Evolutionary conservation across 2,888 invertebrate species (phyloP).

Genomic region (Conomelus anceps): DNA sequence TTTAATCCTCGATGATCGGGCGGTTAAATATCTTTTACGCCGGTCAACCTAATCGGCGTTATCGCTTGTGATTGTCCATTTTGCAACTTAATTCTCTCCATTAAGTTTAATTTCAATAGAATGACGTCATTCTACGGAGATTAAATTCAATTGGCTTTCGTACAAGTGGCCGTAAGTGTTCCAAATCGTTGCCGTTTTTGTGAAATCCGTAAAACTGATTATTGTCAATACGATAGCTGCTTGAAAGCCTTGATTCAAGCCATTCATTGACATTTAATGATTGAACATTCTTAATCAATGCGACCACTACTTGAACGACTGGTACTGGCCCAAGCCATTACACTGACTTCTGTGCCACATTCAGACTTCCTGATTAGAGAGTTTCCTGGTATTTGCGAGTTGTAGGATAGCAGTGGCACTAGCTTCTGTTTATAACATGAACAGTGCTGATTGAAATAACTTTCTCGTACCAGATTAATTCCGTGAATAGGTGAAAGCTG

Average conservation of each 20-base stretch:
- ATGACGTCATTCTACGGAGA: no score
- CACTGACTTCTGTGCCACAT: not conserved
- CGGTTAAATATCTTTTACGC: no score
- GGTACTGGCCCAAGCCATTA: not conserved
- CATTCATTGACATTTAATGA: not conserved
- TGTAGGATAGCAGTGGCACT: not conserved
- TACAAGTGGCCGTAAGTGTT: no score
- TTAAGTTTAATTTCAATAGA: no score
- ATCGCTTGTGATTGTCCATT: no score
- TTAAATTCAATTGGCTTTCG: no score
- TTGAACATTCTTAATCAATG: not conserved
- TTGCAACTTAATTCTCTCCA: no score
- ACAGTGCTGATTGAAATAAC: not conserved
- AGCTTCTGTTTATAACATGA: not conserved
- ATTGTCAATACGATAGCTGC: no score
- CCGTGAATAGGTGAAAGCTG: not conserved
- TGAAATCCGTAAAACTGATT: no score
- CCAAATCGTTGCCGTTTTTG: no score
- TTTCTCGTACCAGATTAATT: not conserved
- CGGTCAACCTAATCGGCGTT: no score
- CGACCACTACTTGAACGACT: not conserved
- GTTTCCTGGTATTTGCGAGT: not conserved
- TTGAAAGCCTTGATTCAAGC: not conserved
- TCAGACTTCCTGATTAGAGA: not conserved
- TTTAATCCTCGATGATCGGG: no score